Evolutionary conservation across 2,888 invertebrate genomes (phyloP).

Genomic region (Phaedon cochleariae): DNA sequence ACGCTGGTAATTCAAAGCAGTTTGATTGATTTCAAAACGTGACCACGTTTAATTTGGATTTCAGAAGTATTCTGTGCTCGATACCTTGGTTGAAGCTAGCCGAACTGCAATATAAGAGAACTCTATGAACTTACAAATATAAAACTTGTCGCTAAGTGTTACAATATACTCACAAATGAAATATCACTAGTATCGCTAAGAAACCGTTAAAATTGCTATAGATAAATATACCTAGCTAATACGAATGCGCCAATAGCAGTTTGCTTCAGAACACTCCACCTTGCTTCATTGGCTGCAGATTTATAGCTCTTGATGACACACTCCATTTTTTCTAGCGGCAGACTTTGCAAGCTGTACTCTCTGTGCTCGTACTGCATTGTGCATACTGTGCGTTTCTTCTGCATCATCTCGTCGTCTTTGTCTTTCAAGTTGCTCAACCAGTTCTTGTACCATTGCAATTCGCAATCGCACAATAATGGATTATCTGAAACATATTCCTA

Average conservation of each 20-base stretch:
- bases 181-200: constrained; percentile 1
- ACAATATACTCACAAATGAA: not conserved
- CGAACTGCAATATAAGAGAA: constrained; percentile 34
- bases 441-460: constrained; percentile 86
- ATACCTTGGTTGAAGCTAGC: not conserved
- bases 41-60: too few species aligned
- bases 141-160: constrained; percentile 21
- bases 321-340: constrained; percentile 85
- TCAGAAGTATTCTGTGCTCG: not conserved
- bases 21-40: too few species aligned
- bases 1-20: too few species aligned
- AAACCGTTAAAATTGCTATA: constrained; percentile 27
- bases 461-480: constrained; percentile 87
- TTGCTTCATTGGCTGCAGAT: constrained; percentile 9
- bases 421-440: constrained; percentile 81
- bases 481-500: constrained; percentile 79
- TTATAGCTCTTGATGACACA: constrained; percentile 72
- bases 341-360: constrained; percentile 82
- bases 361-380: constrained; percentile 82
- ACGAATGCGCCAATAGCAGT: constrained; percentile 39
- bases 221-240: constrained; percentile 46
- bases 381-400: constrained; percentile 85
- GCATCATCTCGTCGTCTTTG: constrained; percentile 88
- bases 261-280: constrained; percentile 14
- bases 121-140: constrained; percentile 35